Evolutionary conservation across 2,888 invertebrate species (phyloP), one percentile per base, ranked within the genome.

Genomic region (Augochlorella aurata): DNA sequence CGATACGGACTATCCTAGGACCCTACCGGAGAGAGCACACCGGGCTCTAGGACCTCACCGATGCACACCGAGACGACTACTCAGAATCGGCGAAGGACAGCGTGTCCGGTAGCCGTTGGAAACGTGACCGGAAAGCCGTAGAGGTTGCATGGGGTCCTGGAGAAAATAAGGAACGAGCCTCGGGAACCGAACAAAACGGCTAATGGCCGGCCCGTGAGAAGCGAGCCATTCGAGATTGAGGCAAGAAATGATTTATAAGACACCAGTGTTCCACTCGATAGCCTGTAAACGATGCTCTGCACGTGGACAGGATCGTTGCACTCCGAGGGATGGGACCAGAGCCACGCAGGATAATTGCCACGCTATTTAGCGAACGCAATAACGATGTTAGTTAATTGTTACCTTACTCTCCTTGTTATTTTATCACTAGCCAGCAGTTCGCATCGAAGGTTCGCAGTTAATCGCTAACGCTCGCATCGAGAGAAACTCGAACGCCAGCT

Each of bases 161-260:
- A 72, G 72, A 65, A 79, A 83, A 76, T 65, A 66, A 54, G 63
- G 45, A 52, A 58, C 49, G 49, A 29, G 29, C 38, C 45, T 29
- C 50, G 63, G 63, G 63, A 66, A 82, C 63, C 75, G 61, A 84
- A 79, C 77, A 75, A 87, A 87, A 85, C 86, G 75, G 75, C 85
- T 83, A 81, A 87, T 83, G 79, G 81, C 71, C 29, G 52, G 61
- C 74, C 75, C 85, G 87, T 82, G 87, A 87, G 87, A 87, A 87
- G 78, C 82, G 85, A 84, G 77, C 75, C 70, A 45, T 61, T 29
- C 52, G 74, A 79, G 78, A 81, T 83, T 73, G 82, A 77, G 49
- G 80, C 81, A 87, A 87, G 87, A 85, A 85, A 87, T 87, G 87
- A 87, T 87, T 87, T 87, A 84, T 78, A 87, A 85, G 74, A 52